phyloP scores from a whole-genome alignment of 2,113 vertebrate genomes.

The Heterotilapia buettikoferi region DNA sequence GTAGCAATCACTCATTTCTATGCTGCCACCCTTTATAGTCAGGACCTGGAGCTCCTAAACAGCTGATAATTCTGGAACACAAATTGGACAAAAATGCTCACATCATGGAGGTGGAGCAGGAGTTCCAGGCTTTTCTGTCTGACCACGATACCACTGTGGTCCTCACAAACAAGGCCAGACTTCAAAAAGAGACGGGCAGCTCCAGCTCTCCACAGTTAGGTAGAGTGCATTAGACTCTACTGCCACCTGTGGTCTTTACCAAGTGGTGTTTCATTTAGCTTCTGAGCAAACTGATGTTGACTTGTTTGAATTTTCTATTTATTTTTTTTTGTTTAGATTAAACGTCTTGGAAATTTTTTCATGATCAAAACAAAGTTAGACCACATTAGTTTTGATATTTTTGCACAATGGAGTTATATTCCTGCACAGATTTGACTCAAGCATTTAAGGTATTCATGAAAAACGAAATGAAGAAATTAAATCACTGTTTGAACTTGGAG shows the following conservation, averaged over 20 bases:
- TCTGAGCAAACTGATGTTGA: not conserved
- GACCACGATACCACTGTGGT: not conserved
- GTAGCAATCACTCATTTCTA: not conserved
- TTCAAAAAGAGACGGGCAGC: accelerated
- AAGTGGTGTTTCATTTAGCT: not conserved
- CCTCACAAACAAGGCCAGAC: not conserved
- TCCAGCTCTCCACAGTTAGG: not conserved
- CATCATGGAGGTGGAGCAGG: not conserved
- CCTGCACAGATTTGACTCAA: not conserved
- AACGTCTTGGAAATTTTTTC: not conserved
- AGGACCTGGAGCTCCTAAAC: not conserved
- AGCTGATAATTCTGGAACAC: not conserved
- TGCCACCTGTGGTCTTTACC: not conserved
- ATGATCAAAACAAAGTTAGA: not conserved
- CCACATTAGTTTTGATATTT: not conserved
- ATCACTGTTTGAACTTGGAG: not conserved
- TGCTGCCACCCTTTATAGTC: not conserved
- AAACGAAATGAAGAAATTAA: not conserved
- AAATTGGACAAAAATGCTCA: not conserved
- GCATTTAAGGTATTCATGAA: not conserved
- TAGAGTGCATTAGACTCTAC: not conserved
- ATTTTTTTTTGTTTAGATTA: not conserved
- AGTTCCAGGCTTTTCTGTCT: not conserved
- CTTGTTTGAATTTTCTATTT: not conserved
- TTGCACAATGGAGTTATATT: not conserved